Conservation (phyloP, 1,140 invertebrate genomes). For the Bombus picipes region DNA sequence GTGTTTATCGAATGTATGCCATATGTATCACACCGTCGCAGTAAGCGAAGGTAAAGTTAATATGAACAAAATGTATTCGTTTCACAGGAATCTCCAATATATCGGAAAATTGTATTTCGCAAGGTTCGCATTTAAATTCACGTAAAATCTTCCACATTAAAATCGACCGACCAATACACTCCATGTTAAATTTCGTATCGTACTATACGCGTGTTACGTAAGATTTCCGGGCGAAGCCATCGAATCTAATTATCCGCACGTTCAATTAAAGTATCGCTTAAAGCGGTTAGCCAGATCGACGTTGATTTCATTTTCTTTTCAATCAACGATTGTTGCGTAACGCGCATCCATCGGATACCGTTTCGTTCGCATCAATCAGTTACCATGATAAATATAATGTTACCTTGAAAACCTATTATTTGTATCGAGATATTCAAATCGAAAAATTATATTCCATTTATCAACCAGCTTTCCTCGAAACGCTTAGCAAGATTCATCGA, state of each 20-base stretch:
- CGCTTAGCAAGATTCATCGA: too few species aligned
- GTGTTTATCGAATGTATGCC: too few species aligned
- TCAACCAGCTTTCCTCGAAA: neutral
- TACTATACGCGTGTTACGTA: neutral
- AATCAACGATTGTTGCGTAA: conserved; percentile 21
- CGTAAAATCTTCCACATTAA: neutral
- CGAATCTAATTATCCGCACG: conserved; percentile 24
- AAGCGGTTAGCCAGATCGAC: conserved; percentile 1
- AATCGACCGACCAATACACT: neutral
- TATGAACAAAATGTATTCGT: neutral
- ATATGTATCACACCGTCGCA: too few species aligned
- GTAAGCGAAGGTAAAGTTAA: neutral
- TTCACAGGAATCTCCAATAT: neutral
- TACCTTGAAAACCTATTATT: neutral
- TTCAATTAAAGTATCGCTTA: conserved; percentile 23
- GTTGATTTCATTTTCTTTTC: neutral
- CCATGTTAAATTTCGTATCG: neutral
- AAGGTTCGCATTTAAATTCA: neutral
- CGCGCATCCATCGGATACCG: neutral
- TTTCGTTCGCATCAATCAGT: neutral
- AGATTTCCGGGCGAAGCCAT: conserved; percentile 2
- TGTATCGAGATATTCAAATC: neutral
- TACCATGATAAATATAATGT: neutral
- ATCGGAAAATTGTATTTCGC: neutral
- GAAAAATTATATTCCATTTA: neutral